A percentile compares a stretch with the other conserved stretches of the same genome.
phyloP scores from a whole-genome alignment of 2,888 invertebrate genomes.

The Chloroclystis v-ata region DNA sequence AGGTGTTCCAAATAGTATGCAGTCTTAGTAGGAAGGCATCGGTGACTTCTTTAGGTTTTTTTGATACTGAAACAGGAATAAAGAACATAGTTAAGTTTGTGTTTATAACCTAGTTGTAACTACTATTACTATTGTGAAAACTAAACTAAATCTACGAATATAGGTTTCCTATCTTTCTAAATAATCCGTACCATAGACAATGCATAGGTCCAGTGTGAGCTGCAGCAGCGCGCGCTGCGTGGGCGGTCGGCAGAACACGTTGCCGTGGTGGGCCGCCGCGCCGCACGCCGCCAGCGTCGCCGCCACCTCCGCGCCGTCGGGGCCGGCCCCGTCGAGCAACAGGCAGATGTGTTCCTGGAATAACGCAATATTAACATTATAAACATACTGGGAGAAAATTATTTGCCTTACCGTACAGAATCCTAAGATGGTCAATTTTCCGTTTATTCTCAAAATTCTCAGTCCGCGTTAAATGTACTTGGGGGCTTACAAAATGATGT shows the following conservation, averaged over 20 bases:
- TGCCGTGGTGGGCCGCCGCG: slow-evolving; percentile 35
- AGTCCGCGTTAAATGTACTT: too few relatives aligned
- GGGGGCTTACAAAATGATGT: too few relatives aligned
- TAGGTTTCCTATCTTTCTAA: too few relatives aligned
- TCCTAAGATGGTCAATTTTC: too few relatives aligned
- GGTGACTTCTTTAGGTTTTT: slow-evolving; percentile 47
- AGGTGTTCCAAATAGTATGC: slow-evolving; percentile 53
- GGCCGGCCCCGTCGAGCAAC: slow-evolving; percentile 44
- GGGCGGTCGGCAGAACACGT: slow-evolving; percentile 47
- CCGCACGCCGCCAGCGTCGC: slow-evolving; percentile 32
- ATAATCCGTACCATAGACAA: slow-evolving; percentile 48
- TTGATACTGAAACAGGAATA: slow-evolving; percentile 46
- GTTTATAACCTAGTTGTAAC: too few relatives aligned
- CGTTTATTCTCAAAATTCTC: too few relatives aligned
- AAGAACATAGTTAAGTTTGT: not conserved
- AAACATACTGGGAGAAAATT: too few relatives aligned
- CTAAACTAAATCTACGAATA: too few relatives aligned
- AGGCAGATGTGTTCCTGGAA: slow-evolving; percentile 57
- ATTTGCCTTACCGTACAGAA: too few relatives aligned
- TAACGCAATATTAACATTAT: not conserved
- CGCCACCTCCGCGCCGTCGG: slow-evolving; percentile 27
- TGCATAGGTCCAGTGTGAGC: slow-evolving; percentile 54
- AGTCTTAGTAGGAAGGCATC: slow-evolving; percentile 46
- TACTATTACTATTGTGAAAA: too few relatives aligned
- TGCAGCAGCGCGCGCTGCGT: slow-evolving; percentile 52